Evolutionary conservation across 2,797 vertebrate species (phyloP).

Genomic region (Anguilla marmorata): DNA sequence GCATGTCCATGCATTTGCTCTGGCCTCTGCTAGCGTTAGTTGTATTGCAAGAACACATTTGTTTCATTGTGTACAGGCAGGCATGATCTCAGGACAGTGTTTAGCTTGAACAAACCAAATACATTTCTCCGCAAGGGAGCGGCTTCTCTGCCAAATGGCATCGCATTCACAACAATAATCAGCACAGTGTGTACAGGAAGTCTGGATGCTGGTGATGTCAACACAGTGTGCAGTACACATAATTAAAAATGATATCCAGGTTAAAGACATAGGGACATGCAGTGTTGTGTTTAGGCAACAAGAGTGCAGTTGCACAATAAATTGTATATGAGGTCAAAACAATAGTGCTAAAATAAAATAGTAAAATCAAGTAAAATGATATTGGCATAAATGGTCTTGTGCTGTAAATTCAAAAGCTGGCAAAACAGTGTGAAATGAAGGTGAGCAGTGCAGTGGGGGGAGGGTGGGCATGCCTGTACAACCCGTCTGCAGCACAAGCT

Average conservation of each 20-base stretch:
- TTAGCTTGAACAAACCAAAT: neutral
- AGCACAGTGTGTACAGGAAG: neutral
- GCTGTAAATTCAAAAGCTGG: neutral
- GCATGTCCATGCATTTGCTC: neutral
- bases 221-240: neutral
- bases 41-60: neutral
- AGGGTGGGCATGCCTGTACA: neutral
- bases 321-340: neutral
- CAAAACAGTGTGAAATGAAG: neutral
- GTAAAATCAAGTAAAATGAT: neutral
- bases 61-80: neutral
- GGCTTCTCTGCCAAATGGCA: neutral
- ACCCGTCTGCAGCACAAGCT: neutral
- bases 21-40: neutral
- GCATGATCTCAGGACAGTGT: neutral
- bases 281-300: neutral
- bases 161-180: neutral
- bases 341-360: neutral
- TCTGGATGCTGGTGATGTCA: neutral
- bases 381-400: neutral
- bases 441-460: neutral
- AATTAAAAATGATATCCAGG: neutral
- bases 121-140: neutral
- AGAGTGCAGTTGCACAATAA: neutral
- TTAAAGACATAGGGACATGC: neutral